Base-by-base conservation (phyloP, 1,140 invertebrate genomes). In the Hydropsyche tenuis region DNA sequence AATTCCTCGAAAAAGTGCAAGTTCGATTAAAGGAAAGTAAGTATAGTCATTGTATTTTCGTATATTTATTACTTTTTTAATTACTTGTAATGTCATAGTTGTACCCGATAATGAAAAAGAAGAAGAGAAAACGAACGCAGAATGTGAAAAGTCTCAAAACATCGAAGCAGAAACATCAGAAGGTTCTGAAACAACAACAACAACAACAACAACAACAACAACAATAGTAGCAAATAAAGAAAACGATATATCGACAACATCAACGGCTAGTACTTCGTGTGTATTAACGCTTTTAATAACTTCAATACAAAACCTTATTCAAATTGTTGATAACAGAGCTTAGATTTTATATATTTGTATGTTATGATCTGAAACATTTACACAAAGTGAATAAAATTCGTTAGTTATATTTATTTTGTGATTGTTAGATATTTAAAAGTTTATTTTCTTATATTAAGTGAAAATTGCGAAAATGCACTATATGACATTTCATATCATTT, bases 151-250 rank as follows among this genome's bases (percentile, higher is more conserved):
- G 12, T 22, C 72, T 1, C 51, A 14, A 12, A 69, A 74, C n/a
- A 64, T 69, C n/a, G 71, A 69, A 62, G 42, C 46, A 12, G 72
- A 72, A 48, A 72, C 70, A 43, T 73, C 74, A n/a, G 69, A 74
- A 12, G 30, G 6, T 9, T 60, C 72, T 9, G 72, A 76, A 16
- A 60, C 16, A 4, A 27, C 43, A 20, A 25, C 72, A 43, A n/a
- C n/a, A n/a, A n/a, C n/a, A n/a, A n/a, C n/a, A n/a, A n/a, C n/a
- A n/a, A n/a, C n/a, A n/a, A n/a, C n/a, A n/a, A n/a, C n/a, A 71
- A 65, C 60, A 20, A 56, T n/a, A n/a, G n/a, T n/a, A n/a, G n/a
- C n/a, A 14, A 60, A 51, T 16, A 48, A 53, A 16, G 73, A 68
- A 46, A 70, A 25, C 4, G n/a, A 4, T 12, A 16, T 9, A n/a